Base-by-base conservation (phyloP, 1,140 invertebrate genomes). In the Lepidurus arcticus region DNA sequence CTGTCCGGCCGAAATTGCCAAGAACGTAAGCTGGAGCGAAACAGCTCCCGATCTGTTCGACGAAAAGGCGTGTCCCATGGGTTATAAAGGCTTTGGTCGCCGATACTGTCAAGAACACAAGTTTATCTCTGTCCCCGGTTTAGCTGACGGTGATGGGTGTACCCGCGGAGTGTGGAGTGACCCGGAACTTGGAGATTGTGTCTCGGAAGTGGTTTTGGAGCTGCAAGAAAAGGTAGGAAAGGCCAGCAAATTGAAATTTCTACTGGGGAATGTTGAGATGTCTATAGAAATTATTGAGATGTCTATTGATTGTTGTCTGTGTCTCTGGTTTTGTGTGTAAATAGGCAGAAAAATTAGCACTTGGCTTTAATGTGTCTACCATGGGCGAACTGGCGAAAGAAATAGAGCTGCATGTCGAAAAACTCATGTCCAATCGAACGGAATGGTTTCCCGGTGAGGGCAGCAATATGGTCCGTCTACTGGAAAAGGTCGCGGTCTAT, bases 151-250 rank as follows among this genome's bases (percentile, higher is more conserved):
- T 21, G 53, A 7, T n/a, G 53, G 53, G 16, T 65, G 53, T 65
- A 21, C 1, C 16, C 16, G 45, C 13, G 45, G 76, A 26, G 65
- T 34, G 6, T 76, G 76, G 76, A 45, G 44, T 8, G 42, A 76
- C 8, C 76, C 76, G 34, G 76, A 76, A 47, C 53, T 76, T 9
- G 10, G 26, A 10, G 21, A 76, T 24, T 76, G 76, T 65, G 65
- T 34, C 9, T 45, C 45, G 45, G 44, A 65, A 53, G 16, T 34
- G 3, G 21, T 76, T 26, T 47, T 42, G 11, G 76, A 47, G 16
- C 44, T 76, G 1, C 65, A 47, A 42, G 21, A 65, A 24, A 45
- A 76, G 76, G 6, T 76, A 42, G 42, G 65, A 42, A 53, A 42
- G 44, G 44, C 44, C 74, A 42, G 45, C 21, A 53, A 53, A 44